Evolutionary conservation across 2,797 vertebrate genomes (phyloP).

Genomic region (Notamacropus eugenii): DNA sequence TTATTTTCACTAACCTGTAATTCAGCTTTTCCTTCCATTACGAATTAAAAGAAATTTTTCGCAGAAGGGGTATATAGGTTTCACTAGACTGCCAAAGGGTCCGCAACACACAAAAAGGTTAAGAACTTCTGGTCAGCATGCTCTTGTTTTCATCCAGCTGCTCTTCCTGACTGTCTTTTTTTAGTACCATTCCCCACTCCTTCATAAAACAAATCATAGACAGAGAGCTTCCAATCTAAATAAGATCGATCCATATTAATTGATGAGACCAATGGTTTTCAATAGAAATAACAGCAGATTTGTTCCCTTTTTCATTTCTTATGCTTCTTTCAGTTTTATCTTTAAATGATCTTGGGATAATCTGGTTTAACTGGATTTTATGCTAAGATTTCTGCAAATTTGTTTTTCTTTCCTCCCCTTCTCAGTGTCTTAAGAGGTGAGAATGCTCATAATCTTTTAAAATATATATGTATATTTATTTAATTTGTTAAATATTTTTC

Average conservation of each 20-base stretch:
- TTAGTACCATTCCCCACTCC: not conserved
- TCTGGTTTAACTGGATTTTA: not conserved
- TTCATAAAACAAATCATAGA: not conserved
- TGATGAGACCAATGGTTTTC: not conserved
- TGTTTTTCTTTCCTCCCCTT: not conserved
- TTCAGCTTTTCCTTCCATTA: not conserved
- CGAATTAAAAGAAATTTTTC: not conserved
- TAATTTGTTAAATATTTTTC: not conserved
- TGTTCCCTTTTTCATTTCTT: not conserved
- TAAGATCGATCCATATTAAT: not conserved
- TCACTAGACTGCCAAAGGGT: not conserved
- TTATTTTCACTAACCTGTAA: not conserved
- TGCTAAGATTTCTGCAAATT: not conserved
- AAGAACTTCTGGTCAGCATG: not conserved
- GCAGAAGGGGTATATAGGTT: not conserved
- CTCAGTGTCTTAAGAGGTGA: not conserved
- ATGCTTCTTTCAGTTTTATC: not conserved
- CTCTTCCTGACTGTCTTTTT: not conserved
- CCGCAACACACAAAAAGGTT: not conserved
- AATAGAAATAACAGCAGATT: not conserved
- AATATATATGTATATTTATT: not conserved
- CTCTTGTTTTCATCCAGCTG: not conserved
- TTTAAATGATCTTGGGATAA: not conserved
- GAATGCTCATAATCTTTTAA: not conserved
- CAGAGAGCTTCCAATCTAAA: not conserved